Conservation (phyloP, 2,113 vertebrate species). For the Stigmatopora nigra region DNA sequence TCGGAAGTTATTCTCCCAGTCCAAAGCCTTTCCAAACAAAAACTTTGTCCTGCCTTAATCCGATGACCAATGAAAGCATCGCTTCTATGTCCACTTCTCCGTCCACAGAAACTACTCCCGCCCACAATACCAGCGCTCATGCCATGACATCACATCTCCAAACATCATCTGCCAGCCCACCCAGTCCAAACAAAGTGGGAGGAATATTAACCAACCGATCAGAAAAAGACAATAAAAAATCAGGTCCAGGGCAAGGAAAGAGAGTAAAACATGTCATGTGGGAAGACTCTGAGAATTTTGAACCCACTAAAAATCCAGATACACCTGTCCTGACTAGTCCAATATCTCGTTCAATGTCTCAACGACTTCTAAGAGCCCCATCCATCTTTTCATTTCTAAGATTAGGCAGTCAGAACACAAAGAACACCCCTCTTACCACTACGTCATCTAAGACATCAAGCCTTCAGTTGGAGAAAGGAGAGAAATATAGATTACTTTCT, state of each 20-base stretch:
- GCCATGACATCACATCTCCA: conserved; percentile 8
- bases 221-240: conserved; percentile 43
- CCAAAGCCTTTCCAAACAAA: conserved; percentile 32
- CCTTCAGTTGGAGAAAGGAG: conserved; percentile 30
- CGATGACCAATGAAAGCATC: conserved; percentile 1
- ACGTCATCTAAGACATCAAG: conserved; percentile 22
- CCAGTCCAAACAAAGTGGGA: conserved; percentile 19
- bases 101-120: conserved; percentile 1
- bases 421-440: conserved; percentile 9
- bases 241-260: conserved; percentile 23
- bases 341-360: conserved; percentile 28
- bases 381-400: conserved; percentile 57
- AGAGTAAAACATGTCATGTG: conserved; percentile 46
- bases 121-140: conserved; percentile 8
- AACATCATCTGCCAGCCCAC: conserved; percentile 40
- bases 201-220: conserved; percentile 36
- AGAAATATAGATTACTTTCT: conserved; percentile 37
- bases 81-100: neutral
- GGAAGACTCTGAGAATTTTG: conserved; percentile 41
- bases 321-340: conserved; percentile 10
- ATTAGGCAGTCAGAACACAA: conserved; percentile 29
- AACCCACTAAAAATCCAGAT: conserved; percentile 18
- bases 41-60: conserved; percentile 17
- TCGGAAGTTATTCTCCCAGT: conserved; percentile 35
- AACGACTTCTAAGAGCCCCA: conserved; percentile 18